These are phyloP conservation scores for Pteropus alecto DNA, from an alignment of 2,113 vertebrate genomes.

Conservation along the genomic window DNA sequence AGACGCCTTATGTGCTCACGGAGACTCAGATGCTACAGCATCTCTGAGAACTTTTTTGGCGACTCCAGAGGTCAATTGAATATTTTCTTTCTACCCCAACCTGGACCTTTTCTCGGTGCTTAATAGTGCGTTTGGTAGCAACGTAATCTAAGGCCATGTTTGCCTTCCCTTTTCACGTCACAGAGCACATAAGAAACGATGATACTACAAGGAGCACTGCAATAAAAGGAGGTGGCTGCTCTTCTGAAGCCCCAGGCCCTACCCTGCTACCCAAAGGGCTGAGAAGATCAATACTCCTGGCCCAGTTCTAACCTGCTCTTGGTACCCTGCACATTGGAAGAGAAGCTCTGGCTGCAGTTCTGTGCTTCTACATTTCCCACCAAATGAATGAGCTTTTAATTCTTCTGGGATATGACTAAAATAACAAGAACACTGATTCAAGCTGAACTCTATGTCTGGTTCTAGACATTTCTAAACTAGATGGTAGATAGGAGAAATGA, in stretches of 20 bases:
- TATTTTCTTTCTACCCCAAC: not conserved
- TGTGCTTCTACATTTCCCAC: not conserved
- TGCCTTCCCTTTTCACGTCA: not conserved
- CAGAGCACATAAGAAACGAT: not conserved
- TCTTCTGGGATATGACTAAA: not conserved
- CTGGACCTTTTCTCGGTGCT: not conserved
- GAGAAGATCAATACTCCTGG: accelerated
- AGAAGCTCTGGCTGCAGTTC: not conserved
- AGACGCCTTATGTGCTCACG: not conserved
- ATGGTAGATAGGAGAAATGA: not conserved
- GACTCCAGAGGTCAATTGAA: not conserved
- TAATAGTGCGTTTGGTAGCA: not conserved
- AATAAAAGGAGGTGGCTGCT: not conserved
- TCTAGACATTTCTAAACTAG: not conserved
- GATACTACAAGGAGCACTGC: not conserved
- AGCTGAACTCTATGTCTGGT: not conserved
- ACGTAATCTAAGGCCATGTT: not conserved
- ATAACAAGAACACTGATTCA: not conserved
- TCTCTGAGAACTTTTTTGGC: not conserved
- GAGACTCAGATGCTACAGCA: not conserved
- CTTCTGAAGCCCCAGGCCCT: not conserved
- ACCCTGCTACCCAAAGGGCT: not conserved
- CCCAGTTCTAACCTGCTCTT: not conserved
- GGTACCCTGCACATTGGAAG: not conserved
- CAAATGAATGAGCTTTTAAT: not conserved